Percentiles rank a stretch among this genome's conserved stretches.
These are phyloP conservation scores for Ricordea florida DNA, from an alignment of 92 coral and sea anemone genomes.

Conservation along the genomic window DNA sequence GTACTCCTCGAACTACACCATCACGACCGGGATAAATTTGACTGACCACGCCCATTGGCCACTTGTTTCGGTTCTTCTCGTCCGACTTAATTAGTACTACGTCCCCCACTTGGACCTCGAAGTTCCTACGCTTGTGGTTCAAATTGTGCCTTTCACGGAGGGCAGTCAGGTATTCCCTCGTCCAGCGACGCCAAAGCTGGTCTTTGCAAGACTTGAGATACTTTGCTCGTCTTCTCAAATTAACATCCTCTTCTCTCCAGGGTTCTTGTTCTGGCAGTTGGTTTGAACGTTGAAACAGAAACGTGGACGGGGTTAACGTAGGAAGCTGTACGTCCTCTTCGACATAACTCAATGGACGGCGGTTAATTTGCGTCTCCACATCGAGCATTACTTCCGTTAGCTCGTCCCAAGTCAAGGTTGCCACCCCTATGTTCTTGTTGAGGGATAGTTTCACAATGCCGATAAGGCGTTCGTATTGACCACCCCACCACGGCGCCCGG, in stretches of 20 bases:
- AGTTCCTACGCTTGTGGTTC: neutral
- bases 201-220: neutral
- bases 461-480: too few species aligned
- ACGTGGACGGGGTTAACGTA: neutral
- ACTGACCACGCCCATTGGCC: neutral
- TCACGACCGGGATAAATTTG: neutral
- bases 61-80: constrained; percentile 2
- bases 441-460: too few species aligned
- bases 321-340: constrained; percentile 4
- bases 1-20: neutral
- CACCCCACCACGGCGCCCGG: too few species aligned
- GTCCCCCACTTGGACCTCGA: neutral
- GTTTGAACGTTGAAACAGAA: neutral
- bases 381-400: too few species aligned
- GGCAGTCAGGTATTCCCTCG: neutral
- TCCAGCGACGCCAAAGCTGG: too few species aligned
- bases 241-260: neutral
- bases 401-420: too few species aligned
- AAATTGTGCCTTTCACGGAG: neutral
- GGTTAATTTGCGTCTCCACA: too few species aligned
- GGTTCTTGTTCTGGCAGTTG: constrained; percentile 16
- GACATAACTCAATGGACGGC: neutral
- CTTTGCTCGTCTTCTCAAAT: neutral
- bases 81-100: constrained; percentile 3
- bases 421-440: too few species aligned